Conservation (phyloP, 2,113 vertebrate species). For the Raphicerus campestris region DNA sequence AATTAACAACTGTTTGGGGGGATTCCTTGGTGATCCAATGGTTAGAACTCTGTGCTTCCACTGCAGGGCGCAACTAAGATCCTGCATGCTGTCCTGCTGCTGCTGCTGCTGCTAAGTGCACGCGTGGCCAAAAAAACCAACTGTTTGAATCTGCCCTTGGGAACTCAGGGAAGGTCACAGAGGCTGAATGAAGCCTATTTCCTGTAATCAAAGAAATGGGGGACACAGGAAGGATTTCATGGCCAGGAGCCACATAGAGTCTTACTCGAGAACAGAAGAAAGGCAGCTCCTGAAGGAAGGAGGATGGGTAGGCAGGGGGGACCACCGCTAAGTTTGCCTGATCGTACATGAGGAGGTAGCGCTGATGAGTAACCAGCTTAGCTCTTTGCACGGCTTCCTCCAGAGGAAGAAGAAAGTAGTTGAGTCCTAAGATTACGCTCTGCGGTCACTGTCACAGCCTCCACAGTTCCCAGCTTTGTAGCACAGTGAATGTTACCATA, state of each 20-base stretch:
- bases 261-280: not conserved
- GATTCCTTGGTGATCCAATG: not conserved
- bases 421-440: not conserved
- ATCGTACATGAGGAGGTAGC: not conserved
- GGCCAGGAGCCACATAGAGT: not conserved
- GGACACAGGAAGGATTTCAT: not conserved
- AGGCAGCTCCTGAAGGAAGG: not conserved
- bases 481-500: not conserved
- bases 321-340: not conserved
- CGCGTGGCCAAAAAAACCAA: not conserved
- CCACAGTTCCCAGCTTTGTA: slow-evolving; percentile 21
- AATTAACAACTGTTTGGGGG: not conserved
- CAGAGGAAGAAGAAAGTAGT: not conserved
- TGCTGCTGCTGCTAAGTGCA: too few species aligned
- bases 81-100: not conserved
- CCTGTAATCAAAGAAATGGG: not conserved
- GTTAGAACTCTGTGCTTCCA: not conserved
- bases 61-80: not conserved
- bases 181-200: not conserved
- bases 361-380: not conserved
- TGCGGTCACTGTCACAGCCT: not conserved
- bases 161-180: not conserved
- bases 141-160: not conserved
- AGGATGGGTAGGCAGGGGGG: not conserved
- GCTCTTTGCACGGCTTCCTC: not conserved